Evolutionary conservation across 2,113 vertebrate species (phyloP), one percentile per base, ranked within the genome.

Genomic region (Nothoprocta perdicaria): DNA sequence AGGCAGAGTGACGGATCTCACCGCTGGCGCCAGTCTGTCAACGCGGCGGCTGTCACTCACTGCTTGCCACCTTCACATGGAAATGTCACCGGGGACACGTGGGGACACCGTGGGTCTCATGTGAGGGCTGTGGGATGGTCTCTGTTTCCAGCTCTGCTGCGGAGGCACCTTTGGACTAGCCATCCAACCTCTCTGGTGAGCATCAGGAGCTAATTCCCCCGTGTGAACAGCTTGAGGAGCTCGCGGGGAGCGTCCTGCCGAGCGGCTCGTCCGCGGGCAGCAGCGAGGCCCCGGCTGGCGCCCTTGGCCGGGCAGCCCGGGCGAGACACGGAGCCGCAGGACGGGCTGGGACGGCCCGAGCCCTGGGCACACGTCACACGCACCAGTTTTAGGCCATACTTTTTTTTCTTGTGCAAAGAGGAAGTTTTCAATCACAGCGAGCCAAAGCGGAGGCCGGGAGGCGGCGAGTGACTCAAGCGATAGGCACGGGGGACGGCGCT

Each of bases 381-480:
- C 80, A 48, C 92, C 82, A 94, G 46, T 80, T 93, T 94, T 81
- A 87, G 82, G 45, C 38, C n/a, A 14, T 40, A 12, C 66, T 38
- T 38, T 52, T 85, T 86, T 40, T 96, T 95, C 89, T 85, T 92
- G 45, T 86, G 74, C 63, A 62, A 90, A 90, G 79, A 93, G 95
- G 91, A 97, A 96, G 89, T 80, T 95, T 94, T 88, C 95, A 95
- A 95, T 94, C 87, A 90, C 33, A 76, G 78, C 41, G 80, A 38
- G 78, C 57, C 50, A 80, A 74, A 92, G 29, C 43, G 40, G 90
- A 57, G 0, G 69, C 65, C 80, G 91, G 65, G 62, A 93, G 67
- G 90, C 91, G 90, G 43, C 40, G 84, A 94, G 87, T 93, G 92
- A 93, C 88, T 92, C 92, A 84, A 80, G 72, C 1, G 12, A 91